These are phyloP conservation scores for Lepisosteus osseus DNA, from an alignment of 2,113 vertebrate species.

Conservation along the genomic window DNA sequence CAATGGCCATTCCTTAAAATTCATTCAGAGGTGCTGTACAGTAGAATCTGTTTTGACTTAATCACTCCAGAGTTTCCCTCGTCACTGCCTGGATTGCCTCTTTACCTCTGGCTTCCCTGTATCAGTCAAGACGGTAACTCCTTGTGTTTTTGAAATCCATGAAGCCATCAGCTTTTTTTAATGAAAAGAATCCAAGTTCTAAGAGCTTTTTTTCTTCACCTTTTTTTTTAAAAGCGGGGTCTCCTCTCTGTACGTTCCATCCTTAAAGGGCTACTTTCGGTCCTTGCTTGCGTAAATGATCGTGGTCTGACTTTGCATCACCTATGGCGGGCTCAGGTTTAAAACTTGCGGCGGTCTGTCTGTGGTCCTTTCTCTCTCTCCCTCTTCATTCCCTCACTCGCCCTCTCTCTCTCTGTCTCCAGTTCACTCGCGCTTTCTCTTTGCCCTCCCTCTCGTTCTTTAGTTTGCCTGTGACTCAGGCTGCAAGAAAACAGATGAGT, in stretches of 20 bases:
- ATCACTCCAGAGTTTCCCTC: too few species aligned
- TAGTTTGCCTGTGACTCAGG: slow-evolving; percentile 41
- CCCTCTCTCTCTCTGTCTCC: slow-evolving; percentile 21
- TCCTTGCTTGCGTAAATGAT: slow-evolving; percentile 43
- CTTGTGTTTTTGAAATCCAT: too few species aligned
- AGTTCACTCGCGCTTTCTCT: slow-evolving; percentile 23
- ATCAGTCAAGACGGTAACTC: too few species aligned
- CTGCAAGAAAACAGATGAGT: slow-evolving; percentile 58
- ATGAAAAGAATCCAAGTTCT: too few species aligned
- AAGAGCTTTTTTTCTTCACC: too few species aligned
- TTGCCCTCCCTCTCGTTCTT: slow-evolving; percentile 27
- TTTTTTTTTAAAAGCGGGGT: slow-evolving; percentile 35
- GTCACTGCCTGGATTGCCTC: too few species aligned
- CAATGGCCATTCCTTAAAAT: too few species aligned
- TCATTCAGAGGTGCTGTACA: too few species aligned
- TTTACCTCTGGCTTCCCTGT: too few species aligned
- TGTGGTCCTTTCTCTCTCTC: slow-evolving; percentile 30
- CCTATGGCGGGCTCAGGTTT: slow-evolving; percentile 51
- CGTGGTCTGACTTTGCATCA: slow-evolving; percentile 48
- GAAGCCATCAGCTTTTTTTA: too few species aligned
- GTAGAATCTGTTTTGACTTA: too few species aligned
- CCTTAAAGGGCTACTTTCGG: slow-evolving; percentile 40
- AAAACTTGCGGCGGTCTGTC: slow-evolving; percentile 54
- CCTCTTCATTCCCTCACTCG: slow-evolving; percentile 27
- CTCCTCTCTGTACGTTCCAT: slow-evolving; percentile 40